Conservation (phyloP, 2,797 vertebrate genomes). For the Argyrosomus regius region DNA sequence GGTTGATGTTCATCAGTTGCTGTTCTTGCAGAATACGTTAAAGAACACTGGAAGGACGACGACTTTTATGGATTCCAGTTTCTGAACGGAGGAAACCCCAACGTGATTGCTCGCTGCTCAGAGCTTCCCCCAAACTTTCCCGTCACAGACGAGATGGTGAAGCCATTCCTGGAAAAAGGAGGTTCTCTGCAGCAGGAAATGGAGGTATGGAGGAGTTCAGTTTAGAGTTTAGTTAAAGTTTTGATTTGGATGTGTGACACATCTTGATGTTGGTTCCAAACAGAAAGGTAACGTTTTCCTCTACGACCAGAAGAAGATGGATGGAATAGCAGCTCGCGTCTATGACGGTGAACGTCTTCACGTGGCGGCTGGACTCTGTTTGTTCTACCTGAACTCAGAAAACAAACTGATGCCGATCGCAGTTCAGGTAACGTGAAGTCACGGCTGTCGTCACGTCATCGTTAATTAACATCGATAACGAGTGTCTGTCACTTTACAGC, state of each 20-base stretch:
- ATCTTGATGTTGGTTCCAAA: no score
- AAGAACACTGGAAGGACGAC: slow-evolving; percentile 78
- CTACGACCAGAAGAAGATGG: neutral
- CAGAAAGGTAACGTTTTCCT: slow-evolving; percentile 22
- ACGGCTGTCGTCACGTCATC: no score
- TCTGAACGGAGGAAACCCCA: slow-evolving; percentile 76
- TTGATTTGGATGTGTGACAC: neutral
- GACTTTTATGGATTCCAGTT: slow-evolving; percentile 79
- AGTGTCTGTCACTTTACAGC: slow-evolving; percentile 54
- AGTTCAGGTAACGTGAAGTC: slow-evolving; percentile 5
- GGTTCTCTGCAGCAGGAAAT: slow-evolving; percentile 70
- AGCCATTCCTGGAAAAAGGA: slow-evolving; percentile 58
- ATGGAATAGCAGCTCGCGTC: neutral
- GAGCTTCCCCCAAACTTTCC: slow-evolving; percentile 75
- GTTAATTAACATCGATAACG: no score
- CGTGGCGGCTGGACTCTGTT: neutral
- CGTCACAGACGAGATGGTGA: slow-evolving; percentile 77
- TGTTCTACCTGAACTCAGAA: neutral
- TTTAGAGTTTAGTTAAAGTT: no score
- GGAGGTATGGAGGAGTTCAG: slow-evolving; percentile 51
- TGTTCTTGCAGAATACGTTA: slow-evolving; percentile 66
- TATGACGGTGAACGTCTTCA: neutral
- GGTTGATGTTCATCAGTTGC: neutral
- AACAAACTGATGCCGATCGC: slow-evolving; percentile 14
- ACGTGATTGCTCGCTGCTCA: slow-evolving; percentile 66